Evolutionary conservation across 2,113 vertebrate genomes (phyloP).

Genomic region (Aptenodytes patagonicus): DNA sequence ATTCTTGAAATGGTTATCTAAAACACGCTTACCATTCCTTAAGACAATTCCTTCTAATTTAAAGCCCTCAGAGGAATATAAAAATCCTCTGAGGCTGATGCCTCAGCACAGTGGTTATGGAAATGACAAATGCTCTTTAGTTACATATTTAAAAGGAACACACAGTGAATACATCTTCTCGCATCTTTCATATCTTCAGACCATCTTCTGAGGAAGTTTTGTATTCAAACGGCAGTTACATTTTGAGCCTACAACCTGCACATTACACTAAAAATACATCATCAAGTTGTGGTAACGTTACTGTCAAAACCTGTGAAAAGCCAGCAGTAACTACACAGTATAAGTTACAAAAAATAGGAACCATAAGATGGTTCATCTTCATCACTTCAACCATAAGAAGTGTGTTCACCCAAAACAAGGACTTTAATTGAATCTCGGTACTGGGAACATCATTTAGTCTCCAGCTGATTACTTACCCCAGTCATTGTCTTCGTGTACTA

Average conservation of each 20-base stretch:
- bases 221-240: background rate
- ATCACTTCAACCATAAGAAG: too few species aligned
- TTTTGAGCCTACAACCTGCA: background rate
- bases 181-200: background rate
- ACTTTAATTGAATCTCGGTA: background rate
- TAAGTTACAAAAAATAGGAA: background rate
- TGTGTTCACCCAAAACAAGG: background rate
- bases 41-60: background rate
- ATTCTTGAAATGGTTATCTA: background rate
- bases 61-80: background rate
- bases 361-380: too few species aligned
- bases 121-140: background rate
- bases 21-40: background rate
- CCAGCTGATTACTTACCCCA: constrained; percentile 80
- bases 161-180: background rate
- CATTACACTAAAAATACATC: background rate
- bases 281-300: background rate
- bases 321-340: background rate
- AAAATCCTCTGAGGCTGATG: background rate
- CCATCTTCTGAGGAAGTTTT: background rate
- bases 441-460: background rate
- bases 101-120: background rate
- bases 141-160: background rate
- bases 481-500: constrained; percentile 92
- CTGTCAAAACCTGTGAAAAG: background rate